Base-by-base conservation (phyloP, 2,113 vertebrate species). In the Eudyptes chrysolophus region DNA sequence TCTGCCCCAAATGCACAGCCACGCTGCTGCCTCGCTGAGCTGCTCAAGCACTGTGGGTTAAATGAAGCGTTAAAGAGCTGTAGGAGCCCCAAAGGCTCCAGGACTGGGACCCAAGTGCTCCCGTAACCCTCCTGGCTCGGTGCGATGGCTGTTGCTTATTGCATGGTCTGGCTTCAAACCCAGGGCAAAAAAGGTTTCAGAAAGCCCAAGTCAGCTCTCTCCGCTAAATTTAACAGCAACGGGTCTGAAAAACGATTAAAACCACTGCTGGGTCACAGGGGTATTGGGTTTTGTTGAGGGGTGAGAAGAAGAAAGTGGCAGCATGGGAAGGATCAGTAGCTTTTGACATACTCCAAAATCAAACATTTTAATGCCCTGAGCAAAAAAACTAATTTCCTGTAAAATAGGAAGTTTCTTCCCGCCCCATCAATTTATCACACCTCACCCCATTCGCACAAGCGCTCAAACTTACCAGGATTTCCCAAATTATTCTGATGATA, bases 71-170 rank as follows among this genome's bases (percentile, higher is more conserved):
- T 11, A 2, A 29, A 26, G 48, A 40, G 34, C 38, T 21, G 1
- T 2, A 38, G 6, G 36, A 26, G 42, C 61, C 44, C 42, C 18
- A 9, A 9, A 38, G 16, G 36, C 40, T 68, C 14, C 17, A 5
- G 17, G 40, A 21, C 11, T 2, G 27, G 52, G 21, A 24, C 20
- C 49, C 29, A 4, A 11, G 34, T 0, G 18, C 36, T 24, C 3
- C 55, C 4, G 0, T 3, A 16, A 13, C 29, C 16, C 27, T 8
- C 5, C 1, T 4, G 52, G 66, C 34, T 44, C 3, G 0, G 42
- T 2, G 26, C 1, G 0, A 1, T 1, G 32, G 4, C 10, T 5
- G 36, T 2, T 21, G 18, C 44, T 34, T 6, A 2, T 5, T 5
- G n/a, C 34, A 2, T 30, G 1, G 52, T 7, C 11, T 2, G 46